Base-by-base conservation (phyloP, 2,797 vertebrate genomes). In the Acropternis orthonyx region DNA sequence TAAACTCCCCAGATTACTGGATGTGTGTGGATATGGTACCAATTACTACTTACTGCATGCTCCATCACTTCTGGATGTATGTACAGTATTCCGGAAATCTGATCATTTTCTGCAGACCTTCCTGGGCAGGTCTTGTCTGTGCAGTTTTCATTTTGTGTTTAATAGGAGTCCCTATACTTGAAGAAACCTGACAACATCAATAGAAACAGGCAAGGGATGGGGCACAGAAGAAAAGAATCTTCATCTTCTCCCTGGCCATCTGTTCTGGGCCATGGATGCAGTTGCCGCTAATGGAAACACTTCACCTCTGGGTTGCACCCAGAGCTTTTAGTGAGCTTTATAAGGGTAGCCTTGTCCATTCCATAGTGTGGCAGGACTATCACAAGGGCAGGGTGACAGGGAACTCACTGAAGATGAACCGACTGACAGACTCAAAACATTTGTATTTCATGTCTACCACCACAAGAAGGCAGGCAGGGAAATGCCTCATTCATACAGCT, bases 31-130 rank as follows among this genome's bases (percentile, higher is more conserved):
- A 48, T 69, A 73, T 73, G 91, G 76, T 93, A 93, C 74, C 91
- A 94, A 95, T 96, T 94, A 91, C 62, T 44, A 36, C 54, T 79
- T n/a, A 22, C 14, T 44, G 74, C 0, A 0, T 66, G 46, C 55
- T 94, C 59, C 78, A 52, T 89, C 84, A 89, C 59, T 87, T 43
- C 89, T 89, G 80, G 28, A 96, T 81, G 41, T 21, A 79, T 13
- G 39, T 34, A 37, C 20, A 74, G 80, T 80, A 24, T 86, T 88
- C n/a, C 2, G 10, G 92, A 94, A 92, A 89, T 48, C 71, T 92
- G 80, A 27, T 78, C 36, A 62, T 93, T 85, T 82, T 87, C 92
- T 88, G 66, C 58, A 93, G 54, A 14, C 41, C 30, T 81, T 92
- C n/a, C 80, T 63, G 49, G 51, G 27, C 37, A 92, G 34, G 4